Evolutionary conservation across 2,888 invertebrate species (phyloP), one percentile per base, ranked within the genome.

Genomic region (Teleogryllus oceanicus): DNA sequence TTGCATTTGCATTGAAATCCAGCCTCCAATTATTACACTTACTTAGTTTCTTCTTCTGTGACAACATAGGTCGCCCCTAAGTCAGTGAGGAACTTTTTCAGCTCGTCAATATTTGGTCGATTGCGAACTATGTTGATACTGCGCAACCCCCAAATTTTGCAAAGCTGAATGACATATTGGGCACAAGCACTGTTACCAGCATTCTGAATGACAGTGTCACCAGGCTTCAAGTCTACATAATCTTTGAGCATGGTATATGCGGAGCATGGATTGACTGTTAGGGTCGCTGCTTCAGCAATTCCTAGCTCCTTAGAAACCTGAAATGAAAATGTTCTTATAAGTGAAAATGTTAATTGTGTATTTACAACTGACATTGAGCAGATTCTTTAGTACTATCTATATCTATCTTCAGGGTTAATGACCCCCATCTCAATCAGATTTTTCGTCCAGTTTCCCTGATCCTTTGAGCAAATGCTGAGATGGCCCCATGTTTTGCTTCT

Each of bases 131-230:
- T 91, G 85, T 96, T 99, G 0, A 98, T 90, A 0, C 94, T 94
- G 80, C 92, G 92, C n/a, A 96, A 87, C 49, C 91, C 92, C 92
- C 92, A 93, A 62, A 91, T 89, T 84, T 91, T 91, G 84, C 94
- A 95, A 18, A 99, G 87, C 87, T 99, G 99, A 85, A 98, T 97
- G 0, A 98, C 95, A 82, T 94, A 92, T 86, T 97, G 96, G 0
- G 99, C 99, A 82, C 96, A 96, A 1, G 96, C 94, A 84, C 97
- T 97, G 86, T 98, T 99, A 0, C 96, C 97, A 77, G 97, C 98
- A 88, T 99, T 99, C 88, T 99, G 99, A 84, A 99, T 94, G 0
- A 99, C 91, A n/a, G 93, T 92, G 86, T 98, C 95, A 2, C 95
- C 96, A 11, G 92, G 89, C 83, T 91, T 87, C 2, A 97, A 85